Evolutionary conservation across 1,140 invertebrate species (phyloP).

Genomic region (Dinoponera quadriceps): DNA sequence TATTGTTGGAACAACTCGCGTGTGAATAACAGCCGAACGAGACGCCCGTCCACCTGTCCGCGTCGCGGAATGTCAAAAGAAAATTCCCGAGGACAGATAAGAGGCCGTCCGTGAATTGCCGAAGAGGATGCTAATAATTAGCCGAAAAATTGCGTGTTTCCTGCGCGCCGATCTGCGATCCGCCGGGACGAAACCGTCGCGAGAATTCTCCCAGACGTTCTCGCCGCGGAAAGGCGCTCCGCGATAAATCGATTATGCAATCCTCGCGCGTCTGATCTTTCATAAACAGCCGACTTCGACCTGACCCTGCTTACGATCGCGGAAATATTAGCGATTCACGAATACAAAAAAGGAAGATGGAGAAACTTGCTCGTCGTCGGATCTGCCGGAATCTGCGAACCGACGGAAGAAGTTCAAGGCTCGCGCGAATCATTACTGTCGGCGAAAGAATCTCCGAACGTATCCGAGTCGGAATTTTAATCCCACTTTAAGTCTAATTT

Average conservation of each 20-base stretch:
- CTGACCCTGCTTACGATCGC: background rate
- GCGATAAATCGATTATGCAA: constrained; percentile 45
- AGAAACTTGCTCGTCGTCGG: too few relatives aligned
- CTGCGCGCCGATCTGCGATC: background rate
- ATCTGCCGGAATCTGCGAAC: too few relatives aligned
- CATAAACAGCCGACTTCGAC: constrained; percentile 11
- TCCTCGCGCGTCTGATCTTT: constrained; percentile 9
- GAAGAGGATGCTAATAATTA: constrained; percentile 30
- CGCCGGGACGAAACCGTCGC: background rate
- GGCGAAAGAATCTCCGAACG: too few relatives aligned
- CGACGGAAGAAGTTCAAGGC: too few relatives aligned
- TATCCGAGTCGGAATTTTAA: too few relatives aligned
- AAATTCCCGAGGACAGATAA: background rate
- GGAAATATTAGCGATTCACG: background rate
- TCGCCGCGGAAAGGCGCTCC: background rate
- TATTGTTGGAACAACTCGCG: constrained; percentile 14
- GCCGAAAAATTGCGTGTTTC: constrained; percentile 27
- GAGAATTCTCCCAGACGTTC: background rate
- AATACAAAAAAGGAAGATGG: background rate
- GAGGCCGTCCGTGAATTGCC: background rate
- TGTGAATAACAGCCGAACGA: constrained; percentile 28
- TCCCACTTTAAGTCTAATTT: too few relatives aligned
- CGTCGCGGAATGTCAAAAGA: background rate
- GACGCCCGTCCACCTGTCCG: background rate
- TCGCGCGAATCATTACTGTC: too few relatives aligned